These are phyloP conservation scores for Carassius carassius DNA, from an alignment of 2,113 vertebrate species.

Conservation along the genomic window DNA sequence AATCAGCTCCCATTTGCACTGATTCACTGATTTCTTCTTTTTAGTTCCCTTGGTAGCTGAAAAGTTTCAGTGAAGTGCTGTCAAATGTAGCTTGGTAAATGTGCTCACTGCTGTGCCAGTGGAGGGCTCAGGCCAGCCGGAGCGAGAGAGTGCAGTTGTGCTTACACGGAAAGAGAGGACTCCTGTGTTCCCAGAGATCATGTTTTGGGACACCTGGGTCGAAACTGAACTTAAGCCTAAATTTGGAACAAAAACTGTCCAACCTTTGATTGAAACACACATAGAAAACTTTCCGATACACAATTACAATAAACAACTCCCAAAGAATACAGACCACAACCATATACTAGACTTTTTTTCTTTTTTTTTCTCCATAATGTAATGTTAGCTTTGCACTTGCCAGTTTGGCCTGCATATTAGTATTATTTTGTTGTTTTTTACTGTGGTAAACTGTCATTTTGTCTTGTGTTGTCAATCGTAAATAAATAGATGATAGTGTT, in stretches of 20 bases:
- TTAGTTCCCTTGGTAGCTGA: neutral
- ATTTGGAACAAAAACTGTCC: neutral
- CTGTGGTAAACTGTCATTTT: neutral
- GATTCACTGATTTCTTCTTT: neutral
- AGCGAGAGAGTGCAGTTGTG: neutral
- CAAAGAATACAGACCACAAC: neutral
- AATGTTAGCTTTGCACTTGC: neutral
- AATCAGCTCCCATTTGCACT: neutral
- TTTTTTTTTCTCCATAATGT: neutral
- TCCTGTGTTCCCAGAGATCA: neutral
- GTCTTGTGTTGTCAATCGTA: neutral
- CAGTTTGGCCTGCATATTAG: neutral
- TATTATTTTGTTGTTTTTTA: neutral
- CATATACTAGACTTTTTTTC: neutral
- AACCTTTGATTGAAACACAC: neutral
- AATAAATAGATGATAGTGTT: no score
- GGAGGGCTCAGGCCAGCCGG: neutral
- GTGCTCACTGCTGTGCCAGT: slow-evolving; percentile 8
- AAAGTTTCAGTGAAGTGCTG: neutral
- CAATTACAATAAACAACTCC: neutral
- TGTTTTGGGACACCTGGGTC: slow-evolving; percentile 10
- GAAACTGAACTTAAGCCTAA: neutral
- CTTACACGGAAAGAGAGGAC: neutral
- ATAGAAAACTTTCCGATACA: neutral
- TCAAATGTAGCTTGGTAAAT: neutral